Evolutionary conservation across 2,797 vertebrate species (phyloP), one percentile per base, ranked within the genome.

Genomic region (Sebastolobus alascanus): DNA sequence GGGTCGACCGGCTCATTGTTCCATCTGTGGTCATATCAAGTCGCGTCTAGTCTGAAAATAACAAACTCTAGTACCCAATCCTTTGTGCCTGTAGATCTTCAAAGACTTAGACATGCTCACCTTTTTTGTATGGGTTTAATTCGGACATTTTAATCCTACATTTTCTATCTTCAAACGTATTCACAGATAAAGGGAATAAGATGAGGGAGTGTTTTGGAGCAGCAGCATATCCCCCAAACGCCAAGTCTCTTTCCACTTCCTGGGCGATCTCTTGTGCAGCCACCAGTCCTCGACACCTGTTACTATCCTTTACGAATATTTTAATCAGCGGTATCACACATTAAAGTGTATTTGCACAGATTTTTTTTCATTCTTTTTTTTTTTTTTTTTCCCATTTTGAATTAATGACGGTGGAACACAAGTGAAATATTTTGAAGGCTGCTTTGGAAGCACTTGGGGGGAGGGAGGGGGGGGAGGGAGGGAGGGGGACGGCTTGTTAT

Each of bases 291-390:
- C 58, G 29, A 84, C 68, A 37, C 77, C 59, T 68, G 58, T 71
- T 73, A 74, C 69, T 89, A 25, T 86, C 82, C 73, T 74, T 78
- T 43, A 72, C 50, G 59, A 71, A 68, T n/a, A 50, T 84, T 84
- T 78, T 59, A 88, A 82, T 82, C 79, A 64, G n/a, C 86, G 71
- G 73, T 87, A 37, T 91, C 88, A 87, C 80, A 79, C 88, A 74
- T 80, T 16, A 78, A 78, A 77, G 81, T 90, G 87, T 86, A 85
- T 93, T 97, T 97, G 97, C 97, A 97, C 97, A 97, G 96, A 95
- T 95, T 92, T 92, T 93, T 87, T 84, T 82, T 88, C 56, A 25
- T 85, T 86, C 25, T 70, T 38, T 43, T 27, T 31, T 69, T n/a
- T 18, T 18, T 20, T 50, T 11, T 64, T 61, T 35, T 80, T 37